phyloP scores from a whole-genome alignment of 2,888 invertebrate species.

The Tridacna gigas region DNA sequence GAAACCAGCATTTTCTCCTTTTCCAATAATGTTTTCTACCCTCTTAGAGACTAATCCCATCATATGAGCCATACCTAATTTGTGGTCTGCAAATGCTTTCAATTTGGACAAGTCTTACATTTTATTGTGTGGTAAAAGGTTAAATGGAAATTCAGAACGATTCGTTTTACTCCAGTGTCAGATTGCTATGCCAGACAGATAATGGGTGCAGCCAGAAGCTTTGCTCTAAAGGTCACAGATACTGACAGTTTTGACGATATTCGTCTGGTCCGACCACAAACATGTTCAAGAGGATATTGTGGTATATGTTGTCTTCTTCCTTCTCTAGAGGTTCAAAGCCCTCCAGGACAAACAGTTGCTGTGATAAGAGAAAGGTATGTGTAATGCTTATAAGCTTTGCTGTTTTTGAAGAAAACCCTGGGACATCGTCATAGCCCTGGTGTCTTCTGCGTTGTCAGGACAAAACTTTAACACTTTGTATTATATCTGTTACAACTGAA shows the following conservation, averaged over 20 bases:
- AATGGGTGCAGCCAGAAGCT: conserved; percentile 63
- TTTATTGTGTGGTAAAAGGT: too few relatives aligned
- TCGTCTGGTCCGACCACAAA: conserved; percentile 53
- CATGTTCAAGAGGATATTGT: conserved; percentile 61
- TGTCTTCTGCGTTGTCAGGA: too few relatives aligned
- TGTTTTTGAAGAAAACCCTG: too few relatives aligned
- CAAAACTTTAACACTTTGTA: too few relatives aligned
- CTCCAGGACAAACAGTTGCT: conserved; percentile 55
- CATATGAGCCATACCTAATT: too few relatives aligned
- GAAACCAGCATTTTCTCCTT: too few relatives aligned
- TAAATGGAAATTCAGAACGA: not conserved
- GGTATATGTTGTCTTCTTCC: conserved; percentile 54
- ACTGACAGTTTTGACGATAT: conserved; percentile 51
- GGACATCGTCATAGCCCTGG: too few relatives aligned
- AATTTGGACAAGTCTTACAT: too few relatives aligned
- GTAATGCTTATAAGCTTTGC: not conserved
- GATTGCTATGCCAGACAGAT: conserved; percentile 64
- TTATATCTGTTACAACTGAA: too few relatives aligned
- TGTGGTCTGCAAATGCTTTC: too few relatives aligned
- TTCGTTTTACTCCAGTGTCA: conserved; percentile 39
- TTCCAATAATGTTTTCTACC: too few relatives aligned
- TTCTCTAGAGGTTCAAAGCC: conserved; percentile 49
- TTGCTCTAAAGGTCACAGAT: conserved; percentile 59
- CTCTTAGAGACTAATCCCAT: too few relatives aligned
- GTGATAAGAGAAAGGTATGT: conserved; percentile 58